Base-by-base conservation (phyloP, 2,113 vertebrate species). In the Mormyrus lacerda region DNA sequence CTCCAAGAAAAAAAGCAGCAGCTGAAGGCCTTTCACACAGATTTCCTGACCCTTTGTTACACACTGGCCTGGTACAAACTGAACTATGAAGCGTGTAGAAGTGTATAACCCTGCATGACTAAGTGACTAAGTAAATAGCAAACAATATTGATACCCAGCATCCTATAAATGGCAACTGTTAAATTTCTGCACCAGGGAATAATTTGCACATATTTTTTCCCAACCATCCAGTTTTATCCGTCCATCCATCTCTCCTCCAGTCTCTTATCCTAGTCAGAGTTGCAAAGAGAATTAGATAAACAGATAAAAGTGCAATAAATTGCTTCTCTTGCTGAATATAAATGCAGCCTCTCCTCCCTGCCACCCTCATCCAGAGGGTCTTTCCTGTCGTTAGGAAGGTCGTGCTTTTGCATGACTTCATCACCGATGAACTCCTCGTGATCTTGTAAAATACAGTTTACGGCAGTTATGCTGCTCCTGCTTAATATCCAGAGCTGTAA, bases 321-420 rank as follows among this genome's bases (percentile, higher is more conserved):
- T 73, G 65, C 65, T 42, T 42, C 35, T 79, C 73, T 42, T 79
- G 73, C 35, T 79, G 35, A 39, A 19, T 79, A 17, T 79, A 79
- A 19, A 39, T 79, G 31, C 17, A 79, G 35, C 3, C 3, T 79
- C 35, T 53, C 47, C 31, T 39, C 35, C n/a, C 61, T 69, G 61
- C 27, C 27, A 44, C 85, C 79, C 45, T 89, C 51, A 58, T 85
- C 76, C 82, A 85, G 88, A 44, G 88, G 53, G 13, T 27, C 51
- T 61, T 85, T 82, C 83, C 53, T 58, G 31, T 83, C 53, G 24
- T 84, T 89, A 84, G 55, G 83, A 79, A 89, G 76, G 50, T 39
- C 11, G 44, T 45, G 48, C 11, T 89, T 47, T 48, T n/a, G n/a
- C n/a, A n/a, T n/a, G n/a, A n/a, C n/a, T 31, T 58, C 73, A 65